Conservation (phyloP, 2,888 invertebrate species). For the Stenoptilia bipunctidactyla region DNA sequence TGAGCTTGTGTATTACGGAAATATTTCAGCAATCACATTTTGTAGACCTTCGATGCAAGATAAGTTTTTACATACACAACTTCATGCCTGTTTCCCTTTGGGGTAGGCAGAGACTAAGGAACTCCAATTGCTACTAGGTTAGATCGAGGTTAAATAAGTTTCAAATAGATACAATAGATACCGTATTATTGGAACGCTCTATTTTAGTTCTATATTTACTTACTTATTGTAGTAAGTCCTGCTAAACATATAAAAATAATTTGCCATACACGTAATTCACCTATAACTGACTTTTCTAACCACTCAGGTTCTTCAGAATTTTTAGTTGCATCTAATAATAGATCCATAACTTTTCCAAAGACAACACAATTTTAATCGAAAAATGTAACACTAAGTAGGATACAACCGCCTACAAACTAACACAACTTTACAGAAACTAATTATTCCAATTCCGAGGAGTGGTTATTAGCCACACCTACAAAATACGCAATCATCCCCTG, state of each 20-base stretch:
- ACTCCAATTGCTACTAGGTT: too few species aligned
- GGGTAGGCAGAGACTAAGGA: too few species aligned
- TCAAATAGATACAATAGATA: too few species aligned
- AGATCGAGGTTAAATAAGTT: too few species aligned
- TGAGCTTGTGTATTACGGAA: too few species aligned
- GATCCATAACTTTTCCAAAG: slow-evolving; percentile 49
- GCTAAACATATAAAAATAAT: slow-evolving; percentile 79
- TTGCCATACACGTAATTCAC: slow-evolving; percentile 86
- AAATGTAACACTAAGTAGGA: slow-evolving; percentile 10
- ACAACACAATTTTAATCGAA: slow-evolving; percentile 3
- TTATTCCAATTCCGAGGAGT: slow-evolving; percentile 54
- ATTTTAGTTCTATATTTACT: too few species aligned
- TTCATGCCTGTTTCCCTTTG: too few species aligned
- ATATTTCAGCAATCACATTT: too few species aligned
- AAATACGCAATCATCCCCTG: slow-evolving; percentile 35
- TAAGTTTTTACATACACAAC: too few species aligned
- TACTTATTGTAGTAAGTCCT: slow-evolving; percentile 74
- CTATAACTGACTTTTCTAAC: slow-evolving; percentile 78
- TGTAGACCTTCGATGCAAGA: too few species aligned
- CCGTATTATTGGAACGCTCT: too few species aligned
- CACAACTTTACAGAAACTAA: slow-evolving; percentile 40
- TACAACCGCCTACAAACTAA: not conserved
- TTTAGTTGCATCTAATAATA: slow-evolving; percentile 49
- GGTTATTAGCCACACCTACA: slow-evolving; percentile 54
- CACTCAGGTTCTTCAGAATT: slow-evolving; percentile 73